Evolutionary conservation across 2,113 vertebrate species (phyloP), one percentile per base, ranked within the genome.

Genomic region (Oenanthe melanoleuca): DNA sequence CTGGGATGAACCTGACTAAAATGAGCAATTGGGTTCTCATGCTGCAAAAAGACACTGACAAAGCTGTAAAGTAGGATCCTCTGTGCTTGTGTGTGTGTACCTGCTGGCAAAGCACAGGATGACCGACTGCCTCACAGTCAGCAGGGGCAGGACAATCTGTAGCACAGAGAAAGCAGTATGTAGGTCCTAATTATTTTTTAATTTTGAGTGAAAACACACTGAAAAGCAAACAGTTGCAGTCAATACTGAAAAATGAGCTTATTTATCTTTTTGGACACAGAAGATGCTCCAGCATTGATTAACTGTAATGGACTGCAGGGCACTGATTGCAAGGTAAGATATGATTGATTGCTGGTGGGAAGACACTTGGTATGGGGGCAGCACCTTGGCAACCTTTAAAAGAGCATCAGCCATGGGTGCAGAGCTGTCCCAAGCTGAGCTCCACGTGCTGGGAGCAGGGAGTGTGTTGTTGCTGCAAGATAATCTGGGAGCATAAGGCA

Each of bases 271-370:
- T 89, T 60, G 47, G 89, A 84, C 74, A 57, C 49, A 87, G 77
- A 96, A 86, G 80, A 83, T 80, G 49, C 45, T 95, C 23, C 40
- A 40, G 33, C 78, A 95, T 65, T 77, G 93, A 92, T 94, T 95
- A 86, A 57, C 57, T 66, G 55, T 86, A 96, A 85, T 45, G 53
- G 65, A 78, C 75, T 67, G 67, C 87, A 92, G 57, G 45, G 72
- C 70, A 83, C 67, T 73, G 86, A 74, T 91, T 96, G 74, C 55
- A 88, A 70, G 78, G 84, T 84, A 91, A 91, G 60, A 79, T 56
- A 45, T 9, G 71, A 89, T 70, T 81, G 85, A 83, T 92, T 1
- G 0, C 25, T 71, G 44, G 23, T 85, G 64, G 55, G 61, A 86
- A 84, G 80, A 37, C 8, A 8, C 31, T 78, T 65, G 50, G 60